These are phyloP conservation scores for Thera obeliscata DNA, from an alignment of 2,888 invertebrate species.

Conservation along the genomic window DNA sequence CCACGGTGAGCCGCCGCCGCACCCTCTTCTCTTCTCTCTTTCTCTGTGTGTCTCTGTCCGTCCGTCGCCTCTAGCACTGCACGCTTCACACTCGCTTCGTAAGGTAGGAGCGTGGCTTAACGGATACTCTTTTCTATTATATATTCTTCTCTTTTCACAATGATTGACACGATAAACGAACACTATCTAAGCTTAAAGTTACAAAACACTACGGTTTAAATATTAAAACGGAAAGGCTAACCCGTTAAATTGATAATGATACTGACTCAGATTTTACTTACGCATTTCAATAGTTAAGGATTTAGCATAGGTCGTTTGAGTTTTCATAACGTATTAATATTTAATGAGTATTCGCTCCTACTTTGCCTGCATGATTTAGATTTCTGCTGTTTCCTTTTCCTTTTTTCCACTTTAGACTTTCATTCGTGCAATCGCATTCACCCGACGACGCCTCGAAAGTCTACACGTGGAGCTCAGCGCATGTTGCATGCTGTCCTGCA, in stretches of 20 bases:
- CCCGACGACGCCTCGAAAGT: slow-evolving; percentile 54
- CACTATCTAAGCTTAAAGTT: slow-evolving; percentile 40
- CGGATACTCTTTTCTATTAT: slow-evolving; percentile 32
- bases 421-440: slow-evolving; percentile 47
- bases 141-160: slow-evolving; percentile 32
- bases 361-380: slow-evolving; percentile 77
- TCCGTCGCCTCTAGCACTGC: slow-evolving; percentile 81
- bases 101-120: slow-evolving; percentile 77
- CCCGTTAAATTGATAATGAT: slow-evolving; percentile 47
- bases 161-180: slow-evolving; percentile 32
- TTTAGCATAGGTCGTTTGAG: slow-evolving; percentile 43
- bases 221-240: slow-evolving; percentile 48
- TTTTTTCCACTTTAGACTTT: slow-evolving; percentile 61
- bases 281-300: slow-evolving; percentile 47
- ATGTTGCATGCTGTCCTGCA: slow-evolving; percentile 81
- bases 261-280: slow-evolving; percentile 46
- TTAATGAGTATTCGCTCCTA: slow-evolving; percentile 73
- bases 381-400: slow-evolving; percentile 65
- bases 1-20: slow-evolving; percentile 82
- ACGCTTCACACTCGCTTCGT: slow-evolving; percentile 80
- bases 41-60: slow-evolving; percentile 79
- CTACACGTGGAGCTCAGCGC: slow-evolving; percentile 66
- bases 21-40: slow-evolving; percentile 72
- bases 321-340: slow-evolving; percentile 44
- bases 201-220: slow-evolving; percentile 39